Evolutionary conservation across 2,797 vertebrate genomes (phyloP).

Genomic region (Zalophus californianus): DNA sequence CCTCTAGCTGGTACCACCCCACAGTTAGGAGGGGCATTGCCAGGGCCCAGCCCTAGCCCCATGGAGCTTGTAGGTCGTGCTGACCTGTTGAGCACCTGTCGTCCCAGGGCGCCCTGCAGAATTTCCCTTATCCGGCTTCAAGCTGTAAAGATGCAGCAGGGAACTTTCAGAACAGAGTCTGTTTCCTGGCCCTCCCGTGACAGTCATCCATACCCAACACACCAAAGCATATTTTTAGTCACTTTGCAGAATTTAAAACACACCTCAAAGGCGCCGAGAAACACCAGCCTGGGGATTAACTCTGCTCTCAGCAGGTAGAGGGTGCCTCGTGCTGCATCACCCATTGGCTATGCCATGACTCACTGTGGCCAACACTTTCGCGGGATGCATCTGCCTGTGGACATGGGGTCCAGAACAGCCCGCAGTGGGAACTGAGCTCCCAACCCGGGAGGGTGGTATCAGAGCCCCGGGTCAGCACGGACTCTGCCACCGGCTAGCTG

Average conservation of each 20-base stretch:
- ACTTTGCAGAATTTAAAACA: conserved; percentile 80
- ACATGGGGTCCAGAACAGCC: background rate
- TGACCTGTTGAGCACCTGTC: conserved; percentile 13
- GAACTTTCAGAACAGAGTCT: conserved; percentile 76
- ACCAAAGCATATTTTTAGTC: conserved; percentile 79
- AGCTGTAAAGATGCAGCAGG: conserved; percentile 69
- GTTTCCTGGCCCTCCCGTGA: conserved; percentile 65
- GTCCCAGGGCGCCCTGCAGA: background rate
- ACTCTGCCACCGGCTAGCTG: background rate
- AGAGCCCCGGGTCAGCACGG: background rate
- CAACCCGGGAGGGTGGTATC: background rate
- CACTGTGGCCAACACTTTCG: conserved; percentile 18
- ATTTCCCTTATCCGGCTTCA: background rate
- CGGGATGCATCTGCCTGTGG: conserved; percentile 23
- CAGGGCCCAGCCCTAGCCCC: background rate
- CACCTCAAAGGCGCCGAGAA: conserved; percentile 77
- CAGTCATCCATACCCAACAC: conserved; percentile 75
- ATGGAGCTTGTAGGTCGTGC: background rate
- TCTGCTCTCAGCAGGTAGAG: conserved; percentile 52
- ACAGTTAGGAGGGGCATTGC: background rate
- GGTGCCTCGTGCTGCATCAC: conserved; percentile 41
- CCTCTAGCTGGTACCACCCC: background rate
- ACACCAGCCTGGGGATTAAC: conserved; percentile 75
- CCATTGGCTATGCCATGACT: conserved; percentile 59
- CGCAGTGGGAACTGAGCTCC: background rate